Evolutionary conservation across 2,113 vertebrate genomes (phyloP).

Genomic region (Tachycineta bicolor): DNA sequence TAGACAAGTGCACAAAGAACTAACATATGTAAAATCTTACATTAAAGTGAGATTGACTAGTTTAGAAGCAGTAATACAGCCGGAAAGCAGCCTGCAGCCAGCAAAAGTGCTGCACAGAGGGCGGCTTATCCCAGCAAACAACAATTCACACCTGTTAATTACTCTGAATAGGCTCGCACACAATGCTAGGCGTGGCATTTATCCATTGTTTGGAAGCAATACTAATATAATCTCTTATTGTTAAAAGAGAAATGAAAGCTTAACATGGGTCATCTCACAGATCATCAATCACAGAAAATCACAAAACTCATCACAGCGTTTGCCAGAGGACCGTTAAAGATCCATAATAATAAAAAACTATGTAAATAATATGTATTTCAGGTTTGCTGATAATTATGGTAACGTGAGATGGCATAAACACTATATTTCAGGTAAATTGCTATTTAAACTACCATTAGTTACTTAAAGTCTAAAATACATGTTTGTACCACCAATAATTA

Average conservation of each 20-base stretch:
- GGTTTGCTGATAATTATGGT: not conserved
- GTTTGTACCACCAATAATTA: not conserved
- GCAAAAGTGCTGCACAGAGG: not conserved
- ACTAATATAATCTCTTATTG: not conserved
- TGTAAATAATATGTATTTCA: not conserved
- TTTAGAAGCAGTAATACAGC: constrained; percentile 17
- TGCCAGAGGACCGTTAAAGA: not conserved
- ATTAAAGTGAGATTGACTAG: not conserved
- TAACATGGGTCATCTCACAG: not conserved
- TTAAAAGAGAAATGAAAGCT: not conserved
- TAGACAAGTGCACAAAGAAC: not conserved
- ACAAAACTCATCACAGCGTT: not conserved
- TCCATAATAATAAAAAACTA: not conserved
- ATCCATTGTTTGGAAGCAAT: constrained; percentile 31
- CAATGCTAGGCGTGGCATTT: not conserved
- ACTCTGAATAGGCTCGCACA: not conserved
- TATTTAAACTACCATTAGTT: not conserved
- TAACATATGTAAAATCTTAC: not conserved
- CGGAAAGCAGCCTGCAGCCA: constrained; percentile 11
- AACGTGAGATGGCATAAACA: not conserved
- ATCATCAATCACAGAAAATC: constrained; percentile 19
- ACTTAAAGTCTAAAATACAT: not conserved
- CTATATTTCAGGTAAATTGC: not conserved
- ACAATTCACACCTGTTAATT: constrained; percentile 63
- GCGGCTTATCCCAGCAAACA: constrained; percentile 42